phyloP scores from a whole-genome alignment of 2,113 vertebrate species.

The Bolborhynchus lineola region DNA sequence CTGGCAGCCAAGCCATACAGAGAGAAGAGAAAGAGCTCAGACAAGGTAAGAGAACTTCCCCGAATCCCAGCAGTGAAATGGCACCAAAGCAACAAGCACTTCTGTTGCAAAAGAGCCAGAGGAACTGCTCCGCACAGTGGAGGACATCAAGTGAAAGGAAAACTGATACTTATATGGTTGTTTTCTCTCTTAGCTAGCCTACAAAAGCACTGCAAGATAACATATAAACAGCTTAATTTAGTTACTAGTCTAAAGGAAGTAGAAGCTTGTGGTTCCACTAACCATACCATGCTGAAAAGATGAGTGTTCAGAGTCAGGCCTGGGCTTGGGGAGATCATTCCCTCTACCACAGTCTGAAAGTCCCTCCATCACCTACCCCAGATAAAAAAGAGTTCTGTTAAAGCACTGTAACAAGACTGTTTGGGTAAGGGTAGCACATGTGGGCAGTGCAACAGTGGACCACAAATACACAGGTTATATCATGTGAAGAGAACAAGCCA shows the following conservation, averaged over 20 bases:
- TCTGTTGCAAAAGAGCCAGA: neutral
- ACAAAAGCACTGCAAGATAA: neutral
- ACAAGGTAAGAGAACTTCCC: neutral
- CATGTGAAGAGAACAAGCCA: neutral
- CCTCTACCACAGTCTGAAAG: neutral
- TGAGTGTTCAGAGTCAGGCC: neutral
- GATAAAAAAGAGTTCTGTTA: neutral
- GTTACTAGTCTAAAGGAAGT: neutral
- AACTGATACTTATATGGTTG: neutral
- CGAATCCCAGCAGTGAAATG: neutral
- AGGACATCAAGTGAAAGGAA: neutral
- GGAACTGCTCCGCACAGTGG: neutral
- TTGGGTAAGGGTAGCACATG: fast-evolving
- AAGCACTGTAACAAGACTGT: neutral
- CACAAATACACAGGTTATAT: neutral
- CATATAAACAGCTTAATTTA: neutral
- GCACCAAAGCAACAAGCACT: neutral
- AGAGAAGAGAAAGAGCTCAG: neutral
- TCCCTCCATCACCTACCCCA: fast-evolving
- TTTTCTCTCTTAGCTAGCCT: neutral
- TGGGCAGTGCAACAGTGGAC: neutral
- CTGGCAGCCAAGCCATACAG: neutral
- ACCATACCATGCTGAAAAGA: neutral
- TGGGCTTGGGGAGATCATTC: neutral
- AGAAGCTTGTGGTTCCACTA: neutral